phyloP scores from a whole-genome alignment of 2,113 vertebrate genomes.

The Rhea pennata region DNA sequence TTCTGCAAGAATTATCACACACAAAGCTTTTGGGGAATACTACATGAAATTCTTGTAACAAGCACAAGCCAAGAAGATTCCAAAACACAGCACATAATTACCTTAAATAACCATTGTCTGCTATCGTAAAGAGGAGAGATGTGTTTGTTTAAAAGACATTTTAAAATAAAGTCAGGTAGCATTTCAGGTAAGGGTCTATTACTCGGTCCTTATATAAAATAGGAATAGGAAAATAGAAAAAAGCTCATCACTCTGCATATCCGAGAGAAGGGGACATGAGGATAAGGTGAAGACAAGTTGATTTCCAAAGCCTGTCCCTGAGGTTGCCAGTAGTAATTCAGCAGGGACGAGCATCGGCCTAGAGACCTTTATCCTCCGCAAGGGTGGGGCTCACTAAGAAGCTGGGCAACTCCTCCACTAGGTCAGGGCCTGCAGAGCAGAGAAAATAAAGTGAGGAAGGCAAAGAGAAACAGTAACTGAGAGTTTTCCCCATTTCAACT shows the following conservation, averaged over 20 bases:
- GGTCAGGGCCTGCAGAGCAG: neutral
- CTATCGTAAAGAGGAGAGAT: neutral
- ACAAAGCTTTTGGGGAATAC: neutral
- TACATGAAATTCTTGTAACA: neutral
- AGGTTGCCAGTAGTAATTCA: neutral
- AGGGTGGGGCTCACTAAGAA: neutral
- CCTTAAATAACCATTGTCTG: neutral
- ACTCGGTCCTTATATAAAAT: neutral
- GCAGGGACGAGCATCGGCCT: neutral
- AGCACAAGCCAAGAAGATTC: neutral
- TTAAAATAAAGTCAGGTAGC: neutral
- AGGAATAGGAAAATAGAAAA: neutral
- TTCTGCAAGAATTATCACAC: neutral
- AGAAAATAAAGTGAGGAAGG: neutral
- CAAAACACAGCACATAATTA: neutral
- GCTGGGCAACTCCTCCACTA: neutral
- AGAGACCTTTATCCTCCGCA: constrained; percentile 11
- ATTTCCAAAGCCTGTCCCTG: neutral
- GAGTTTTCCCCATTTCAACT: neutral
- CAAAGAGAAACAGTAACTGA: neutral
- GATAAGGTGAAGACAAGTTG: neutral
- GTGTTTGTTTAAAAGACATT: neutral
- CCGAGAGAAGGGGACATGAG: neutral
- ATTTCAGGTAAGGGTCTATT: neutral
- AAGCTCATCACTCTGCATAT: neutral